Percentiles rank a stretch among this genome's conserved stretches.
phyloP scores from a whole-genome alignment of 2,113 vertebrate genomes.

The Ranitomeya variabilis region DNA sequence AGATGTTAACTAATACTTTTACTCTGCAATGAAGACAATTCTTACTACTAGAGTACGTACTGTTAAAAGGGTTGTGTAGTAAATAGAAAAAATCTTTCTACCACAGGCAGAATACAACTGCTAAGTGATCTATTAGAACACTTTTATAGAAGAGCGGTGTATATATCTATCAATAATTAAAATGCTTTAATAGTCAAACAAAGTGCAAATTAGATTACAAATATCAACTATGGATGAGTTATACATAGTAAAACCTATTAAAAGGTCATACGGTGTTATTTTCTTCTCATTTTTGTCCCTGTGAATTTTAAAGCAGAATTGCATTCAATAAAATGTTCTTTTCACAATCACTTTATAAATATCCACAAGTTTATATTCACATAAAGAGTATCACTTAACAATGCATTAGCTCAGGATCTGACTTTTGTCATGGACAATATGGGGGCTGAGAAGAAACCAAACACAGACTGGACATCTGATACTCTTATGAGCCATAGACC shows the following conservation, averaged over 20 bases:
- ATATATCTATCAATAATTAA: background rate
- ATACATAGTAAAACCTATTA: background rate
- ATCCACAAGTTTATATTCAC: background rate
- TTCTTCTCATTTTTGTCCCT: background rate
- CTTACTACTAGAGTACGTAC: background rate
- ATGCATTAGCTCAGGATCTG: slow-evolving; percentile 15
- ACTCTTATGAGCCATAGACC: background rate
- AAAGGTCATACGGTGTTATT: background rate
- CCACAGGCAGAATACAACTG: background rate
- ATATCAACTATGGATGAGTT: background rate
- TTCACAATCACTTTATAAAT: background rate
- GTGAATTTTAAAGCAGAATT: background rate
- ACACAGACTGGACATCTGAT: slow-evolving; percentile 24
- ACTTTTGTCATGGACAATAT: background rate
- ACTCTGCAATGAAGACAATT: too few relatives aligned
- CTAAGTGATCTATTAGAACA: background rate
- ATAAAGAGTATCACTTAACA: background rate
- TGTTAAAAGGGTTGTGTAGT: background rate
- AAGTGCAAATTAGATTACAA: background rate
- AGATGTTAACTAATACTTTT: too few relatives aligned
- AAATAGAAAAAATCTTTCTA: background rate
- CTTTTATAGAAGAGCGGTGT: background rate
- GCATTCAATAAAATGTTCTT: background rate
- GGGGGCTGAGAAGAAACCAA: background rate
- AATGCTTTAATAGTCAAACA: background rate